These are phyloP conservation scores for Sorex fumeus DNA, from an alignment of 2,113 vertebrate genomes.

Conservation along the genomic window DNA sequence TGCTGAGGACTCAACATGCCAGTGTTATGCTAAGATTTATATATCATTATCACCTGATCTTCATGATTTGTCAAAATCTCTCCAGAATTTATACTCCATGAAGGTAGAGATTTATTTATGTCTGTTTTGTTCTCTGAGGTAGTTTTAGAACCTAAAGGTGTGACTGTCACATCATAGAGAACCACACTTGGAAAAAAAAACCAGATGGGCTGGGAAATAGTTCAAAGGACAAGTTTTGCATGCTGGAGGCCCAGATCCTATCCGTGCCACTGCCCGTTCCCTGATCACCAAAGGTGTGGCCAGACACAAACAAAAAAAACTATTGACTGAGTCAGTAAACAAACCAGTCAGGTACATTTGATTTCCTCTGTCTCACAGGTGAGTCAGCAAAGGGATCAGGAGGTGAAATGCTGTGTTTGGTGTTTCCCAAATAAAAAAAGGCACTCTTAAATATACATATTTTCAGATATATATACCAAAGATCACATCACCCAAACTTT, in stretches of 20 bases:
- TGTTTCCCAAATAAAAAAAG: conserved; percentile 33
- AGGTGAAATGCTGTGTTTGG: conserved; percentile 13
- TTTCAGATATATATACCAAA: too few relatives aligned
- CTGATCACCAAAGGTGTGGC: too few relatives aligned
- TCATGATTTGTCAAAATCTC: conserved; percentile 51
- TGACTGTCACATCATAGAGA: background rate
- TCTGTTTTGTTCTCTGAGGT: background rate
- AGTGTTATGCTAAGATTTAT: background rate
- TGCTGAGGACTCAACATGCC: conserved; percentile 1
- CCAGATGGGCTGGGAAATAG: too few relatives aligned
- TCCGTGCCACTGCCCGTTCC: too few relatives aligned
- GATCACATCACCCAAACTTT: too few relatives aligned
- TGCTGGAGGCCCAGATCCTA: too few relatives aligned
- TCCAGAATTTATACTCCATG: background rate
- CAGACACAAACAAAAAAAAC: conserved; percentile 1
- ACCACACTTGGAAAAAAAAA: too few relatives aligned
- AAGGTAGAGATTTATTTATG: background rate
- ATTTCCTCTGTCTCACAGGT: conserved; percentile 3
- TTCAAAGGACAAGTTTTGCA: too few relatives aligned
- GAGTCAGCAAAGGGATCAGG: conserved; percentile 3
- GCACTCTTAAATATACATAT: too few relatives aligned
- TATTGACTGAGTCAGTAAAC: conserved; percentile 37
- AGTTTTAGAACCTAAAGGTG: background rate
- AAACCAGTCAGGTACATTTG: background rate
- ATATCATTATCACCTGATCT: conserved; percentile 2